Evolutionary conservation across 2,888 invertebrate species (phyloP), one percentile per base, ranked within the genome.

Genomic region (Acanthosepion lycidas): DNA sequence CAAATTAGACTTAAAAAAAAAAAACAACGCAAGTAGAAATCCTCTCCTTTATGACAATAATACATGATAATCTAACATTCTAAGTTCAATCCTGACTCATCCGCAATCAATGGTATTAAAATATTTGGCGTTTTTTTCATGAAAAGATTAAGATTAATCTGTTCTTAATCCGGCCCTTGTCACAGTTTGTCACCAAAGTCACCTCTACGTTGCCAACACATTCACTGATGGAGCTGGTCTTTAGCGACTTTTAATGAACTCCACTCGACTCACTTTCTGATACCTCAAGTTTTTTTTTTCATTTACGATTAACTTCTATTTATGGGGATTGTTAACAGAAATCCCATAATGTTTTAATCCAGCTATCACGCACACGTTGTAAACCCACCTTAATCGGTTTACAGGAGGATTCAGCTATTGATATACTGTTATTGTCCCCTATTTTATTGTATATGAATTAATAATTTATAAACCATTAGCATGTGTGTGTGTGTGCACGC

Each of bases 361-460:
- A 78, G 2, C 18, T n/a, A n/a, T 12, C n/a, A 33, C 15, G 78
- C n/a, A n/a, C 78, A 78, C n/a, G 78, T 78, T n/a, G 78, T 78
- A 78, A 78, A 78, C 78, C n/a, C n/a, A 4, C n/a, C n/a, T n/a
- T n/a, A n/a, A 78, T 78, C 78, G n/a, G 78, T 12, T 78, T 78
- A 78, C 3, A 12, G 9, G n/a, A 2, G 78, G 78, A 78, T 78
- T 78, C n/a, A 12, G n/a, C 78, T 78, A n/a, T 78, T 78, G n/a
- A 78, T 78, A 78, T 78, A n/a, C n/a, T 23, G 78, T 78, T 78
- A 78, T 78, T 78, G 78, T 78, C n/a, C 78, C 12, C 78, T n/a
- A n/a, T 78, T 78, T 78, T 78, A 78, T 78, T 78, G 78, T 78
- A 78, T 78, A n/a, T 78, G 78, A 78, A 78, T n/a, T 78, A n/a